phyloP scores from a whole-genome alignment of 1,140 invertebrate genomes.

The Pseudachorutes palmiensis region DNA sequence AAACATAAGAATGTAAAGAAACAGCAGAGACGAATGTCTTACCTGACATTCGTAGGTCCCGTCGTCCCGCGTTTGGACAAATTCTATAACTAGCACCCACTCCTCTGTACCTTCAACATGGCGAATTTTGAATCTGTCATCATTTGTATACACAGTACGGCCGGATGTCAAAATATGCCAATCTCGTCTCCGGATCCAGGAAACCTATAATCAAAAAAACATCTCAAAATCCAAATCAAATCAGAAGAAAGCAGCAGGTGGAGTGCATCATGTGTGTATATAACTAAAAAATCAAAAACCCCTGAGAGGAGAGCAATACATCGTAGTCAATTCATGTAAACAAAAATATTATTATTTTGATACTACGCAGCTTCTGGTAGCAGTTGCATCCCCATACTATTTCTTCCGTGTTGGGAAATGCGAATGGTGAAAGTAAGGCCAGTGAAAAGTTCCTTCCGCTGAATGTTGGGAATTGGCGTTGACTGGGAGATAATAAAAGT shows the following conservation, averaged over 20 bases:
- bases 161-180: conserved; percentile 88
- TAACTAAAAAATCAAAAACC: no score
- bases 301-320: no score
- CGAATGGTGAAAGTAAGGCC: not conserved
- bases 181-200: conserved; percentile 49
- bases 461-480: not conserved
- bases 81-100: conserved; percentile 90
- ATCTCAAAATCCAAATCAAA: not conserved
- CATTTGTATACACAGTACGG: conserved; percentile 79
- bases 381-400: no score
- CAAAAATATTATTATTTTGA: no score
- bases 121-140: conserved; percentile 74
- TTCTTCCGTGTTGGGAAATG: not conserved
- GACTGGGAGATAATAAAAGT: conserved; percentile 5
- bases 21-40: conserved; percentile 39
- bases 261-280: no score
- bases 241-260: no score
- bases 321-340: no score
- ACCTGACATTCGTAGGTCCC: conserved; percentile 94
- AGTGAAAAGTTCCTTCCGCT: no score
- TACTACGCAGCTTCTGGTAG: no score
- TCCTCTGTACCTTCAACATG: conserved; percentile 65
- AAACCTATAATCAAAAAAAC: conserved; percentile 26
- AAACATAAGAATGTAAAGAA: not conserved
- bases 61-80: conserved; percentile 80